A percentile compares a stretch with the other conserved stretches of the same genome.
Conservation (phyloP, 2,888 invertebrate species). For the Synergus japonicus region DNA sequence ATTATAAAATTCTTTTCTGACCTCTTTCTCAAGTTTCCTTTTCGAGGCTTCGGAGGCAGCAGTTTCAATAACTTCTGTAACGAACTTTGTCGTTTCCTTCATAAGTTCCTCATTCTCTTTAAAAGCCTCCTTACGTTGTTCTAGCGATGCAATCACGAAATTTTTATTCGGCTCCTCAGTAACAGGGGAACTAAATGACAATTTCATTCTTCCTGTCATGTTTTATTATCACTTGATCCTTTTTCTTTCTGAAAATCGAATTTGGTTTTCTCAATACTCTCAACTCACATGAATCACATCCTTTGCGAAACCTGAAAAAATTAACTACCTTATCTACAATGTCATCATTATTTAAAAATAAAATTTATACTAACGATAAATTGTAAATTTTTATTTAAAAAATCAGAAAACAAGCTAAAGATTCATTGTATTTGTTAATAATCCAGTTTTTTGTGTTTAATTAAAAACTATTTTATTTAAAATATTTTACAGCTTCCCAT, state of each 20-base stretch:
- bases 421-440: too few species aligned
- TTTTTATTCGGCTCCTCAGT: constrained; percentile 70
- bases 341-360: background rate
- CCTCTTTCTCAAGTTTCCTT: constrained; percentile 70
- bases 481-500: too few species aligned
- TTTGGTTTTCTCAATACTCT: constrained; percentile 23
- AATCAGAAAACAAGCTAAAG: too few species aligned
- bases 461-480: too few species aligned
- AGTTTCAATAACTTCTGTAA: constrained; percentile 77
- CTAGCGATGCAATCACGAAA: constrained; percentile 63
- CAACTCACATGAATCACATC: constrained; percentile 15
- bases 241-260: background rate
- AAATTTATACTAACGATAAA: too few species aligned
- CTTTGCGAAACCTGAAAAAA: background rate
- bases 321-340: background rate
- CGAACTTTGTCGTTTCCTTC: constrained; percentile 77
- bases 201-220: constrained; percentile 65
- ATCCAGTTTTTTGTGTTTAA: too few species aligned
- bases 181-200: constrained; percentile 66
- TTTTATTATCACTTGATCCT: constrained; percentile 38
- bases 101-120: constrained; percentile 77
- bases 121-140: constrained; percentile 74
- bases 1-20: constrained; percentile 49
- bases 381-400: too few species aligned
- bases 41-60: constrained; percentile 77